Percentiles rank a stretch among this genome's conserved stretches.
Evolutionary conservation across 1,140 invertebrate genomes (phyloP).

Genomic region (Drosophila hydei): DNA sequence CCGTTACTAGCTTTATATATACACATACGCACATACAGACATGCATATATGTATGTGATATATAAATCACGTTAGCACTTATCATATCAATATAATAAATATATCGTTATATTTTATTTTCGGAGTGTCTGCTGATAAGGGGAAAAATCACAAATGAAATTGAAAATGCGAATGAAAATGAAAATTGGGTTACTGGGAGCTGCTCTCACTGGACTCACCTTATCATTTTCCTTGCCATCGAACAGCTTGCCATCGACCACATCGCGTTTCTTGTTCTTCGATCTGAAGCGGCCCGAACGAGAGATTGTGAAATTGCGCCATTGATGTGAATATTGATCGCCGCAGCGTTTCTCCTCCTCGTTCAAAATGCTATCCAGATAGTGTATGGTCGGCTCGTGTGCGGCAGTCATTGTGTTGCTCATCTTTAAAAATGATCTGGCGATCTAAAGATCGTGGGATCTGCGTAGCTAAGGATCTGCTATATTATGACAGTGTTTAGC

Average conservation of each 20-base stretch:
- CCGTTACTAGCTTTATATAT: conserved; percentile 32
- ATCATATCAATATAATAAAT: conserved; percentile 40
- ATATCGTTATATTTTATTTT: conserved; percentile 18
- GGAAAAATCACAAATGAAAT: neutral
- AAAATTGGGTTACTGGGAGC: neutral
- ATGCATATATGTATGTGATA: conserved; percentile 6
- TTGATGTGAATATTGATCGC: conserved; percentile 75
- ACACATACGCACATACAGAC: conserved; percentile 25
- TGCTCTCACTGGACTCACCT: conserved; percentile 46
- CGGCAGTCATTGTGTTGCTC: conserved; percentile 73
- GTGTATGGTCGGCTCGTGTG: conserved; percentile 77
- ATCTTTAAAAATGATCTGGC: conserved; percentile 9
- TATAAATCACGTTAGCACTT: conserved; percentile 46
- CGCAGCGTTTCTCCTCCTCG: conserved; percentile 80
- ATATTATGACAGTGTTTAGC: conserved; percentile 31
- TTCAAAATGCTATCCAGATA: conserved; percentile 80
- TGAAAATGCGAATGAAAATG: conserved; percentile 15
- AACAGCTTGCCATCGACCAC: conserved; percentile 79
- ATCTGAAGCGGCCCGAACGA: conserved; percentile 78
- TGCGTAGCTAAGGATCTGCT: neutral
- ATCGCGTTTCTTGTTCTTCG: conserved; percentile 81
- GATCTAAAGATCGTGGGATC: neutral
- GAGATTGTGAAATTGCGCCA: conserved; percentile 83
- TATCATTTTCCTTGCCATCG: conserved; percentile 62
- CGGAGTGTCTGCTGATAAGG: no score